Percentiles rank a stretch among this genome's conserved stretches.
Evolutionary conservation across 2,113 vertebrate genomes (phyloP).

Genomic region (Mustelus asterias): DNA sequence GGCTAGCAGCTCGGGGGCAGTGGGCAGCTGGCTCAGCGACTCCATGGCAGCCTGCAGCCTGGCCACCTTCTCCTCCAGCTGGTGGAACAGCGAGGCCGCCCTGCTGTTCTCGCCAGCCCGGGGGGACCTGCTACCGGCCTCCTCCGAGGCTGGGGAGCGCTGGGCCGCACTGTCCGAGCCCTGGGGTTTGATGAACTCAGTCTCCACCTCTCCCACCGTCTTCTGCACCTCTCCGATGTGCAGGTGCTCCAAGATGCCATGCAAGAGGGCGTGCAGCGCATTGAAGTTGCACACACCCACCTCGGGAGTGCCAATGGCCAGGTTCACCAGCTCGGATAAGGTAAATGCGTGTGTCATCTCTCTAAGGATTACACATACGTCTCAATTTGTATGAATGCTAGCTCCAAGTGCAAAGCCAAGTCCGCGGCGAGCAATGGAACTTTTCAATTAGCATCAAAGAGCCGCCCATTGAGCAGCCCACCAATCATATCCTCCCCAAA

Average conservation of each 20-base stretch:
- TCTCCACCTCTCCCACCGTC: slow-evolving; percentile 24
- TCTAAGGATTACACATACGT: background rate
- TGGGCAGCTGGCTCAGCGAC: background rate
- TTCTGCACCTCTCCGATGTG: slow-evolving; percentile 38
- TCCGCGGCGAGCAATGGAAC: background rate
- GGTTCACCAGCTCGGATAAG: slow-evolving; percentile 45
- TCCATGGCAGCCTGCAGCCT: slow-evolving; percentile 41
- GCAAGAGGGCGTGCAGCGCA: slow-evolving; percentile 48
- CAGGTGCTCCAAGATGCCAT: slow-evolving; percentile 50
- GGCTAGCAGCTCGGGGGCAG: slow-evolving; percentile 15
- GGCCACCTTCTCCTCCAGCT: slow-evolving; percentile 41
- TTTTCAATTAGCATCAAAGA: background rate
- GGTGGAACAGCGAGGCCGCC: slow-evolving; percentile 44
- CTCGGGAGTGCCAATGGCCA: slow-evolving; percentile 45
- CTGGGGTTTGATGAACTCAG: slow-evolving; percentile 42
- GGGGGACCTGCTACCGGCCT: background rate
- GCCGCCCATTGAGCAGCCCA: background rate
- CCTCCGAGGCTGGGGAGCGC: background rate
- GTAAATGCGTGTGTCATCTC: slow-evolving; percentile 34
- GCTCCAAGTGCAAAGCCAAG: background rate
- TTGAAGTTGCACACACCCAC: slow-evolving; percentile 47
- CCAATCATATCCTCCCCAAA: background rate
- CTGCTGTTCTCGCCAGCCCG: background rate
- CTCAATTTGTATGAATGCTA: background rate
- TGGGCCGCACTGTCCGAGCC: fast-evolving